Base-by-base conservation (phyloP, 2,797 vertebrate species). In the Gymnopithys bicolor region DNA sequence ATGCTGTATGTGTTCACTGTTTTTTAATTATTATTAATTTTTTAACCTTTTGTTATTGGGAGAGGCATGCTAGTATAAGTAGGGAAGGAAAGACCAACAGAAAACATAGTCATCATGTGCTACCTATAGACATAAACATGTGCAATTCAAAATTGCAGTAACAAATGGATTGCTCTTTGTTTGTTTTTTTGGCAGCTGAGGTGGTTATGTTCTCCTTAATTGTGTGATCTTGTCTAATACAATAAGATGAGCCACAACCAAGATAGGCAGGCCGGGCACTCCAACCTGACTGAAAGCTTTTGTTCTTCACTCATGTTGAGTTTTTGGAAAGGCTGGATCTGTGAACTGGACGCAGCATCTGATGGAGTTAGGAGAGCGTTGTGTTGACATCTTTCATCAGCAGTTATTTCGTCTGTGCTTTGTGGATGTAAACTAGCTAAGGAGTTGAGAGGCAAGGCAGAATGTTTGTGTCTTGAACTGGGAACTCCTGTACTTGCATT, bases 111-210 rank as follows among this genome's bases (percentile, higher is more conserved):
- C 43, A 16, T 75, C 33, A 30, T 55, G 28, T 73, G 25, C 59
- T 30, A 8, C 32, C 3, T 19, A 14, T 8, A 2, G 43, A 23
- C 24, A 27, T 39, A 43, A 56, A 32, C 1, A 2, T 2, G 14
- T 70, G 25, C 28, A 74, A 46, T 74, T 77, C 25, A 79, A 41
- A 78, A 48, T 39, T 28, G 24, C 13, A 66, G 8, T 59, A 32
- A 51, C 43, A 11, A 83, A 39, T 63, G 7, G 5, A 23, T 70
- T 74, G 17, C 14, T 33, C 39, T 52, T 71, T 37, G 32, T 37
- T 56, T 55, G 7, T 35, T 35, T 35, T 90, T 81, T 84, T 58
- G 39, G 37, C n/a, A 69, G 10, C 51, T 33, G 27, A 53, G 39
- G 10, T 74, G 10, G 17, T 64, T 64, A 9, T 25, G 4, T 85